These are phyloP conservation scores for Aphidius colemani DNA, from an alignment of 2,888 invertebrate genomes.

Conservation along the genomic window DNA sequence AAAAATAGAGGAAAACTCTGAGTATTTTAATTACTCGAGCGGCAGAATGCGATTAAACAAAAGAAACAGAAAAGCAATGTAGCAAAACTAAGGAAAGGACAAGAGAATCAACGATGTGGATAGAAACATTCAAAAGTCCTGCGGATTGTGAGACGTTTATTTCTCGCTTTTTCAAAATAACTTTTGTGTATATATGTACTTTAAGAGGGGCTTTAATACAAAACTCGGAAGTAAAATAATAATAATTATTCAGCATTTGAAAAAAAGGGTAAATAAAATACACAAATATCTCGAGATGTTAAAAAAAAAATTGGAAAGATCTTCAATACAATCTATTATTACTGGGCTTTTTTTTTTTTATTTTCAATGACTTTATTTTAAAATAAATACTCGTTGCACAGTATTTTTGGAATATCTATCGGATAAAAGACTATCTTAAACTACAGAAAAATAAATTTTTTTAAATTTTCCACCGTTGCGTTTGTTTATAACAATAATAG, in stretches of 20 bases:
- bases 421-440: too few relatives aligned
- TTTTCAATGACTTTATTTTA: too few relatives aligned
- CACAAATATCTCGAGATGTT: neutral
- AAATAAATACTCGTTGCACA: too few relatives aligned
- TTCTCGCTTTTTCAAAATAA: constrained; percentile 19
- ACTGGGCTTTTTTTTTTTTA: too few relatives aligned
- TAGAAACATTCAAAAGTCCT: constrained; percentile 39
- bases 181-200: constrained; percentile 32
- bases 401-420: too few relatives aligned
- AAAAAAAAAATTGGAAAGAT: constrained; percentile 5
- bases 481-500: too few relatives aligned
- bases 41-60: constrained; percentile 42
- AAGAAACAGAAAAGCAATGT: constrained; percentile 40
- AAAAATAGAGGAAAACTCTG: constrained; percentile 22
- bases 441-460: too few relatives aligned
- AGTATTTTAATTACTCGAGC: constrained; percentile 42
- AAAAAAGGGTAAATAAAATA: neutral
- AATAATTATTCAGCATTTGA: neutral
- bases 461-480: too few relatives aligned
- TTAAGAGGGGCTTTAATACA: constrained; percentile 7
- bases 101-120: constrained; percentile 36
- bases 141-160: constrained; percentile 24
- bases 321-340: constrained; percentile 13
- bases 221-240: neutral
- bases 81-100: constrained; percentile 35